These are phyloP conservation scores for Pelodiscus sinensis DNA, from an alignment of 2,113 vertebrate genomes.

Conservation along the genomic window DNA sequence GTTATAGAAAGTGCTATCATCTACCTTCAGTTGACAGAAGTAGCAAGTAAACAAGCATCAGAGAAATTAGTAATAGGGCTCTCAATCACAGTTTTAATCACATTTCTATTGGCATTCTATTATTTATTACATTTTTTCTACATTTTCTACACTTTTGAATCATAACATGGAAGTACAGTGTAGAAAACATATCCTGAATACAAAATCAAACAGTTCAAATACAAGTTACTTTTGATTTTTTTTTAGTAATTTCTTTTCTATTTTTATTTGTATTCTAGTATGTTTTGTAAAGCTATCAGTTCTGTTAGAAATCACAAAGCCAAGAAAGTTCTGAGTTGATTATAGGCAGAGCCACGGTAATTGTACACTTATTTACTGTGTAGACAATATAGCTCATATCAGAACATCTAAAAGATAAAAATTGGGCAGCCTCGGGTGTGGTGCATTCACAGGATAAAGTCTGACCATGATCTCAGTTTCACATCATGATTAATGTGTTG, in stretches of 20 bases:
- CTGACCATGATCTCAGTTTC: not conserved
- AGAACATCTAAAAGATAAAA: not conserved
- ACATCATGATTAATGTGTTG: not conserved
- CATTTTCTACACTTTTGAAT: too few species aligned
- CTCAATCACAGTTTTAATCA: too few species aligned
- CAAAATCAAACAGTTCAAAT: not conserved
- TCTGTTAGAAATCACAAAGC: not conserved
- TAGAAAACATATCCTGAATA: not conserved
- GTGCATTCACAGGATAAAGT: not conserved
- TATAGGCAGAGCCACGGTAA: too few species aligned
- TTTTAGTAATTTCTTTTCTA: fast-evolving
- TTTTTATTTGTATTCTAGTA: not conserved
- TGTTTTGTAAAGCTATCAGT: not conserved
- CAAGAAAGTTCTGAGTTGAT: not conserved
- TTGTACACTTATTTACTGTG: not conserved
- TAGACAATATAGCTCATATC: not conserved
- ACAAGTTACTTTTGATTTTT: not conserved
- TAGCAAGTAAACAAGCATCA: not conserved
- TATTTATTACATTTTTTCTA: too few species aligned
- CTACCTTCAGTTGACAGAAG: not conserved
- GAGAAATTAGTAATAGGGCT: too few species aligned
- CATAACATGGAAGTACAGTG: not conserved
- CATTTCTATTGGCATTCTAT: too few species aligned
- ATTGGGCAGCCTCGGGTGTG: fast-evolving
- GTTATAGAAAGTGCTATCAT: not conserved